Percentiles rank a stretch among this genome's conserved stretches.
Evolutionary conservation across 2,113 vertebrate genomes (phyloP).

Genomic region (Menura novaehollandiae): DNA sequence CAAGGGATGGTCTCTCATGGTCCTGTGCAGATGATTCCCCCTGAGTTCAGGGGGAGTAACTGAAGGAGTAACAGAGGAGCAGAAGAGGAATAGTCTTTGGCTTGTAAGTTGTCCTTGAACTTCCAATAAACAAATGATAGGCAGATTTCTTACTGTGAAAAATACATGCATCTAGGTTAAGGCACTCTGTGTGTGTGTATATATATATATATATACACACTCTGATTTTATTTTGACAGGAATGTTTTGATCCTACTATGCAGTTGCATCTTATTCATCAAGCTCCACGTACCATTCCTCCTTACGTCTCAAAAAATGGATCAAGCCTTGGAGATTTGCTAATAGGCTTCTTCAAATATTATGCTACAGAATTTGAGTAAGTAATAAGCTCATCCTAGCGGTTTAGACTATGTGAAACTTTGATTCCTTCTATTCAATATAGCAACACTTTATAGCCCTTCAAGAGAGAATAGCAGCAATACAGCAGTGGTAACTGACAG

Average conservation of each 20-base stretch:
- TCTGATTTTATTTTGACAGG: slow-evolving; percentile 73
- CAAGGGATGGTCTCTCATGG: not conserved
- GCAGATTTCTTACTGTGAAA: not conserved
- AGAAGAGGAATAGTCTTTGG: not conserved
- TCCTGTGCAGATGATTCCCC: not conserved
- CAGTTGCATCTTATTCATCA: slow-evolving; percentile 87
- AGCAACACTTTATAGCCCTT: not conserved
- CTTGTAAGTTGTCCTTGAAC: not conserved
- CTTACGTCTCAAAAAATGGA: slow-evolving; percentile 84
- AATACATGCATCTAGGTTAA: not conserved
- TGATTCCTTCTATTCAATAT: not conserved
- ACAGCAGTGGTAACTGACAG: not conserved
- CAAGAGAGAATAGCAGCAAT: not conserved
- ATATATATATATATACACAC: not conserved
- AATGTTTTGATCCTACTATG: slow-evolving; percentile 84
- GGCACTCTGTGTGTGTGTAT: not conserved
- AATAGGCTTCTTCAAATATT: slow-evolving; percentile 93
- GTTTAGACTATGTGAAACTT: not conserved
- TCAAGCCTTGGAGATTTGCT: slow-evolving; percentile 89
- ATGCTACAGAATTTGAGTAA: slow-evolving; percentile 92
- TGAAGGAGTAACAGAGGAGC: not conserved
- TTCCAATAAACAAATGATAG: not conserved
- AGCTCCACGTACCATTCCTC: slow-evolving; percentile 78
- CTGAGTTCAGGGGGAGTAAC: not conserved
- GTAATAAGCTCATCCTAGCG: slow-evolving; percentile 11